A percentile compares a stretch with the other conserved stretches of the same genome.
Conservation (phyloP, 2,888 invertebrate species). For the Dynastes grantii region DNA sequence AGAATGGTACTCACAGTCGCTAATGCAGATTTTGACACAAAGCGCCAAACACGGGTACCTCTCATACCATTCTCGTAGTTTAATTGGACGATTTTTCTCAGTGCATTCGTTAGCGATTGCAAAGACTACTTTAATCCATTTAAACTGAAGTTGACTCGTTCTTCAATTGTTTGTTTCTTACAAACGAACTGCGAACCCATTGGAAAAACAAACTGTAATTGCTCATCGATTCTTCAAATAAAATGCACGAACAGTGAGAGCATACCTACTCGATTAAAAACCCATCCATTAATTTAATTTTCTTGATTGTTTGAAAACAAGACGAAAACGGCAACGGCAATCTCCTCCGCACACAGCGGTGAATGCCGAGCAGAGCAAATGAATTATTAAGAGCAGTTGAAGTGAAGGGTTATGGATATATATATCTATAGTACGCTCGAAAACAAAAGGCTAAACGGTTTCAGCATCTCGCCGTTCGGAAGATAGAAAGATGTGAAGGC, state of each 20-base stretch:
- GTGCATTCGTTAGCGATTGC: too few species aligned
- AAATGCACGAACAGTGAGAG: background rate
- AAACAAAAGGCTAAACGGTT: slow-evolving; percentile 40
- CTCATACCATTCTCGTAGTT: too few species aligned
- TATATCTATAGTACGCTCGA: slow-evolving; percentile 18
- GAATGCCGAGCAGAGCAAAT: slow-evolving; percentile 7
- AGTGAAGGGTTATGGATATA: slow-evolving; percentile 37
- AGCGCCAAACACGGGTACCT: too few species aligned
- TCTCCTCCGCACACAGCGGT: too few species aligned
- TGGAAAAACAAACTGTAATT: background rate
- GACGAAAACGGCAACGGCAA: background rate
- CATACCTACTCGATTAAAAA: slow-evolving; percentile 25
- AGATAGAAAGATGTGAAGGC: slow-evolving; percentile 3
- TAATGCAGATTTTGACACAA: too few species aligned
- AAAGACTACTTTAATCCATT: too few species aligned
- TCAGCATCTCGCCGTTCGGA: slow-evolving; percentile 7
- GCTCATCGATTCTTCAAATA: background rate
- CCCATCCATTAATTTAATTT: slow-evolving; percentile 46
- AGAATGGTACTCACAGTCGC: too few species aligned
- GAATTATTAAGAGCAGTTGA: slow-evolving; percentile 44
- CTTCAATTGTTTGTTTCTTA: too few species aligned
- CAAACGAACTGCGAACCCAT: background rate
- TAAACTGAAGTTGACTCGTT: too few species aligned
- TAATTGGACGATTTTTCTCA: too few species aligned
- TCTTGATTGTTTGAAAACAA: slow-evolving; percentile 40